Conservation (phyloP, 2,113 vertebrate genomes). For the Tragelaphus buxtoni region DNA sequence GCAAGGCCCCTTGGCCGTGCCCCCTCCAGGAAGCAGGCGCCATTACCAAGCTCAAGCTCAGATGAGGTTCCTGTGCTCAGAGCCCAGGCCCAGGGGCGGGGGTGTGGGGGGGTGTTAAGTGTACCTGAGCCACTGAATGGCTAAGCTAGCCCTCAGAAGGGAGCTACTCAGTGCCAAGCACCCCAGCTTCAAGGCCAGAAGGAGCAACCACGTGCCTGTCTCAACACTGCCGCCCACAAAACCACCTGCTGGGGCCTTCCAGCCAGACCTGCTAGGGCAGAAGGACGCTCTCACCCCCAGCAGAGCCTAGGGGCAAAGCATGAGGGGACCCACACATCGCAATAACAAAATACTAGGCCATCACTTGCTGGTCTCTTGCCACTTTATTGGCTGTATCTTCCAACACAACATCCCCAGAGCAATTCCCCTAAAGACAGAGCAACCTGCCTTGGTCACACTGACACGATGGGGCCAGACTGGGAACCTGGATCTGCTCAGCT, state of each 20-base stretch:
- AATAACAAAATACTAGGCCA: neutral
- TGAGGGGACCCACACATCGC: neutral
- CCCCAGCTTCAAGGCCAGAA: neutral
- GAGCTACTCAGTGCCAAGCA: neutral
- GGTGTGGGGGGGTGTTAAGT: too few species aligned
- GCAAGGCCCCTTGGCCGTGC: neutral
- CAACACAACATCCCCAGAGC: neutral
- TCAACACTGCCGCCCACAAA: neutral
- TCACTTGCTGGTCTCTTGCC: neutral
- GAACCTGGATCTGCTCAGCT: neutral
- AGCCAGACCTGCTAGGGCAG: neutral
- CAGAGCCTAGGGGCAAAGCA: neutral
- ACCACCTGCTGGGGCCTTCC: neutral
- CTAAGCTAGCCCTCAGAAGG: neutral
- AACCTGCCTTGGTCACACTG: neutral
- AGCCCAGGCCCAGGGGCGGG: neutral
- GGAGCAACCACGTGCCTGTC: too few species aligned
- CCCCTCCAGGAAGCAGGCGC: neutral
- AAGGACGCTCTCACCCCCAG: neutral
- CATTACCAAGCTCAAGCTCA: neutral
- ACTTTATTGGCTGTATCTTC: constrained; percentile 5
- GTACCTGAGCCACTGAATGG: neutral
- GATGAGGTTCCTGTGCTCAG: neutral
- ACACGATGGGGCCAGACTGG: neutral
- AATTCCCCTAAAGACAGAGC: neutral